These are phyloP conservation scores for Fissipunctia ypsillon DNA, from an alignment of 2,888 invertebrate genomes.

Conservation along the genomic window DNA sequence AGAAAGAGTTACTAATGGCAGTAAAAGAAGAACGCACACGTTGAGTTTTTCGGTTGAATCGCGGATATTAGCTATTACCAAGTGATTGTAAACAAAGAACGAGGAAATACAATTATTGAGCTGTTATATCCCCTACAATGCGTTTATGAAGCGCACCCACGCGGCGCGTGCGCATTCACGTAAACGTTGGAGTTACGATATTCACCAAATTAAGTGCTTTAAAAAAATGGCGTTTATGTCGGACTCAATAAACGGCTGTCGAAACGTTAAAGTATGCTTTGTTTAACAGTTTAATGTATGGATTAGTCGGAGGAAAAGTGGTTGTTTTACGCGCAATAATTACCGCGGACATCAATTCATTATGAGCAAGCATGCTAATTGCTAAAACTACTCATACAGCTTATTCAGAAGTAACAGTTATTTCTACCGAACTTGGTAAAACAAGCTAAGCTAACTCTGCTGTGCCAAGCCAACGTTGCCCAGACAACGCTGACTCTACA, in stretches of 20 bases:
- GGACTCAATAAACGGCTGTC: slow-evolving; percentile 45
- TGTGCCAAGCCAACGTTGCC: background rate
- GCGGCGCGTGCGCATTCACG: slow-evolving; percentile 23
- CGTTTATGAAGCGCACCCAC: slow-evolving; percentile 16
- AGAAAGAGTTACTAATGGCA: background rate
- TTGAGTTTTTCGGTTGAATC: background rate
- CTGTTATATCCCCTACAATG: slow-evolving; percentile 10
- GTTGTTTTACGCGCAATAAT: too few relatives aligned
- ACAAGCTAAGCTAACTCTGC: background rate
- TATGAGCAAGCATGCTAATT: background rate
- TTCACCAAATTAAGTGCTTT: slow-evolving; percentile 37
- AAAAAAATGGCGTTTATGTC: slow-evolving; percentile 30
- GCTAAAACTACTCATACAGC: background rate
- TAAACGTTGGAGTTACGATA: slow-evolving; percentile 46
- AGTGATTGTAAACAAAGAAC: slow-evolving; percentile 30
- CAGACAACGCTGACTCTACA: too few relatives aligned
- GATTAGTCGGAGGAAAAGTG: slow-evolving; percentile 10
- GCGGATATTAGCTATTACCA: slow-evolving; percentile 34
- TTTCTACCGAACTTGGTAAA: background rate
- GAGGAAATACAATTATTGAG: slow-evolving; percentile 40
- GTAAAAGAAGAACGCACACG: background rate
- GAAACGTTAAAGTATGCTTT: slow-evolving; percentile 36
- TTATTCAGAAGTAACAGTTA: background rate
- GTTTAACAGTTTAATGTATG: background rate
- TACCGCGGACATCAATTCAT: background rate